Base-by-base conservation (phyloP, 1,140 invertebrate species). In the Orchestia grillus region DNA sequence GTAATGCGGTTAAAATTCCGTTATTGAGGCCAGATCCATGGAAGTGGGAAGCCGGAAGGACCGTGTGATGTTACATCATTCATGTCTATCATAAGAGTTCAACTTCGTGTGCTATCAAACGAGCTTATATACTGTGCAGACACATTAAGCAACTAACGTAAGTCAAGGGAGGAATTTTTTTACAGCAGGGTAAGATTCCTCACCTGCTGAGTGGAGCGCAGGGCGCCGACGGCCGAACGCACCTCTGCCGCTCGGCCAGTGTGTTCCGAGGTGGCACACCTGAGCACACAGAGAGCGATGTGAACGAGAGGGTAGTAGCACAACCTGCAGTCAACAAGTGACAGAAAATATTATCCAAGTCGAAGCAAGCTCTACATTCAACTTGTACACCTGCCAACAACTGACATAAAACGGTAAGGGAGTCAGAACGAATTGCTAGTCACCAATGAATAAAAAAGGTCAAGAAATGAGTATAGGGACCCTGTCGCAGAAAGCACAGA, bases 371-470 rank as follows among this genome's bases (percentile, higher is more conserved):
- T n/a, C n/a, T n/a, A n/a, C n/a, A n/a, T n/a, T n/a, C n/a, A n/a
- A n/a, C n/a, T n/a, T n/a, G n/a, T n/a, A n/a, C n/a, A n/a, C n/a
- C 47, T 53, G 47, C 47, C 47, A 53, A 53, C 47, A 19, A 53
- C 6, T 53, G 19, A 53, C 6, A 53, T 53, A 19, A n/a, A 53
- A 53, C 47, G 47, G 6, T 53, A 8, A 8, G 36, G 96, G 96
- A 97, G 97, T n/a, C 96, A 96, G 41, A 77, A 77, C 62, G 28
- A 36, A 19, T 77, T 23, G 11, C 62, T 3, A 36, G 15, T 77
- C 62, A 36, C 36, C 28, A 77, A 77, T 28, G 28, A 77, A 77
- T 77, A 15, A 15, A n/a, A n/a, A 77, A 77, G 11, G 62, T 23
- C 28, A 36, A 23, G 62, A 77, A 77, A 15, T 36, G 62, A 77